phyloP scores from a whole-genome alignment of 2,797 vertebrate genomes.

The Pagetopsis macropterus region DNA sequence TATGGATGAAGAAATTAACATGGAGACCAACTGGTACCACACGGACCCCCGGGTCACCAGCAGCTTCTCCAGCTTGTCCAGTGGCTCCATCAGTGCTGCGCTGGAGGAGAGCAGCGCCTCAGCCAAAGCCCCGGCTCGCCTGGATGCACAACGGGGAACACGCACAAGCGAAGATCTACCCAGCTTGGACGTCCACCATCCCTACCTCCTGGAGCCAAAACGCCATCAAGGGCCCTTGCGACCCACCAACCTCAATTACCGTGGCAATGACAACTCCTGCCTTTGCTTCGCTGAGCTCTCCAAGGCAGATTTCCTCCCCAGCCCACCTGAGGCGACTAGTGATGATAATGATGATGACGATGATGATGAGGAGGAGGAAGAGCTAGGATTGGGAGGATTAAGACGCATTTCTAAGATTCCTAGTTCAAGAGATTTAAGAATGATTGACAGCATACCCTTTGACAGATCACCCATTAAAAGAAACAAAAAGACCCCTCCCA shows the following conservation, averaged over 20 bases:
- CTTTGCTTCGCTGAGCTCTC: constrained; percentile 86
- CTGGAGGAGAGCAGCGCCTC: constrained; percentile 88
- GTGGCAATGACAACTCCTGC: constrained; percentile 76
- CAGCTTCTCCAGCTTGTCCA: constrained; percentile 88
- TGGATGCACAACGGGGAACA: constrained; percentile 56
- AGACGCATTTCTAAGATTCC: constrained; percentile 82
- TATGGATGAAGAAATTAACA: constrained; percentile 75
- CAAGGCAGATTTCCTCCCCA: constrained; percentile 79
- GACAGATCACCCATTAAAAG: constrained; percentile 69
- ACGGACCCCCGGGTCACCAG: constrained; percentile 83
- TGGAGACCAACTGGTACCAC: constrained; percentile 87
- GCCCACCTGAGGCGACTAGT: constrained; percentile 75
- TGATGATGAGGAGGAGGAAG: constrained; percentile 78
- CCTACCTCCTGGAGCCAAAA: constrained; percentile 80
- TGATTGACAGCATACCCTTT: constrained; percentile 81
- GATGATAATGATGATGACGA: constrained; percentile 76
- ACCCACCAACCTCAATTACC: constrained; percentile 78
- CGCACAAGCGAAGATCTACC: constrained; percentile 73
- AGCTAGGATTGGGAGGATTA: constrained; percentile 59
- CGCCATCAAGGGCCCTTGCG: constrained; percentile 60
- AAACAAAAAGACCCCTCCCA: constrained; percentile 76
- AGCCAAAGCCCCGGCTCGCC: constrained; percentile 51
- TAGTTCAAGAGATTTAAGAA: constrained; percentile 79
- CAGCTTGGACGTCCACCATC: constrained; percentile 81
- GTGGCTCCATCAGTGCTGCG: constrained; percentile 90